Evolutionary conservation across 2,113 vertebrate genomes (phyloP).

Genomic region (Nycticryphes semicollaris): DNA sequence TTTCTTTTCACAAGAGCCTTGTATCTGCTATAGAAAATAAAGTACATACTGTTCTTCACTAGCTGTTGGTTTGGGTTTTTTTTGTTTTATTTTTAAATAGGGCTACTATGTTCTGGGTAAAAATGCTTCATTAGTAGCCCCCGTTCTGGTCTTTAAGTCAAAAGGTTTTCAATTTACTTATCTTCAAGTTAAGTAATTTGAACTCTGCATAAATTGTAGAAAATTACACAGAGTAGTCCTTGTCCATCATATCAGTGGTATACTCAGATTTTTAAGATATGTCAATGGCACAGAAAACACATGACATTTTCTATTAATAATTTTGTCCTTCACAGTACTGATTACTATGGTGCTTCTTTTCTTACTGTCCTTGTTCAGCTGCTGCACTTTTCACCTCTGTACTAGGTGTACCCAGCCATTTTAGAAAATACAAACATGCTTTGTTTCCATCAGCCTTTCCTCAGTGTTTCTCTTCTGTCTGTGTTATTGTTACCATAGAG

Average conservation of each 20-base stretch:
- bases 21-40: neutral
- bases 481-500: slow-evolving; percentile 7
- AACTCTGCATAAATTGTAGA: neutral
- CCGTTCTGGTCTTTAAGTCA: neutral
- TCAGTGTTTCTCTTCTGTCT: neutral
- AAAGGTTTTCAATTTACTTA: neutral
- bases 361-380: neutral
- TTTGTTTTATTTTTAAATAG: too few species aligned
- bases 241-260: neutral
- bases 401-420: neutral
- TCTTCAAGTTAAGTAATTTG: neutral
- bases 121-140: neutral
- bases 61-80: too few species aligned
- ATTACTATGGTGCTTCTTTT: neutral
- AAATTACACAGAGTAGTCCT: neutral
- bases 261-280: neutral
- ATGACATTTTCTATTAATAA: neutral
- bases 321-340: neutral
- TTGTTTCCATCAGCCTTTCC: neutral
- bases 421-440: neutral
- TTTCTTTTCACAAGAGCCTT: neutral
- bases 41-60: neutral
- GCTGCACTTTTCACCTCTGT: neutral
- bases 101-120: neutral
- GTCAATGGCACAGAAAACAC: neutral